These are phyloP conservation scores for Synergus gifuensis DNA, from an alignment of 2,888 invertebrate species.

Conservation along the genomic window DNA sequence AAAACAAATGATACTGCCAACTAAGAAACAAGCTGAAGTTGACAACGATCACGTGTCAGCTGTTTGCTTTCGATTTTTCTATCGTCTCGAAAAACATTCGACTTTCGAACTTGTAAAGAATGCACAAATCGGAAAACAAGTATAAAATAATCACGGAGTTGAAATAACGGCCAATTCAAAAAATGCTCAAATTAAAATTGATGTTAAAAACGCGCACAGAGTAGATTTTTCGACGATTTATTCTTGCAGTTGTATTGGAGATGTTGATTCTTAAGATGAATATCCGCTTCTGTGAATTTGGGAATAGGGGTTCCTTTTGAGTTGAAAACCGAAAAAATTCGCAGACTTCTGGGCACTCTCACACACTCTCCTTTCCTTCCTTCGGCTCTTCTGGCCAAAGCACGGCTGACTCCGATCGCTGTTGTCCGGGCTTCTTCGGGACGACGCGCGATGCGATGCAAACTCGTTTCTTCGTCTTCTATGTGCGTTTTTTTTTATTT, in stretches of 20 bases:
- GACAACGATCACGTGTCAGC: conserved; percentile 8
- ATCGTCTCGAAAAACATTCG: neutral
- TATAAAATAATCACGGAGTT: no score
- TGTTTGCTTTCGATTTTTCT: neutral
- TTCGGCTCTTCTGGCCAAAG: conserved; percentile 57
- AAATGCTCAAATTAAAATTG: neutral
- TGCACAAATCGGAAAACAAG: neutral
- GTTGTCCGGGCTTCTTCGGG: conserved; percentile 57
- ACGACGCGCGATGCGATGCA: conserved; percentile 71
- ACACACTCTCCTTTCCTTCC: conserved; percentile 51
- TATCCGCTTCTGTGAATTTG: neutral
- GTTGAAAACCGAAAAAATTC: conserved; percentile 40
- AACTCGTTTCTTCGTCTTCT: conserved; percentile 71
- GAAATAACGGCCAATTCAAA: conserved; percentile 7
- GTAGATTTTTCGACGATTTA: neutral
- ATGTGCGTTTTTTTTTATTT: conserved; percentile 54
- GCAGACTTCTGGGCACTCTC: conserved; percentile 46
- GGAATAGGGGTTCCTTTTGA: conserved; percentile 34
- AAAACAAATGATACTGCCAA: neutral
- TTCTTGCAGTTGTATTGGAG: neutral
- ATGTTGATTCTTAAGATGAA: neutral
- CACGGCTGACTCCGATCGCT: conserved; percentile 61
- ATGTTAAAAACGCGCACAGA: conserved; percentile 4
- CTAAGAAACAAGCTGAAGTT: neutral
- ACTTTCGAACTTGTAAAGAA: neutral